These are phyloP conservation scores for Orchestes rusci DNA, from an alignment of 2,888 invertebrate genomes.

Conservation along the genomic window DNA sequence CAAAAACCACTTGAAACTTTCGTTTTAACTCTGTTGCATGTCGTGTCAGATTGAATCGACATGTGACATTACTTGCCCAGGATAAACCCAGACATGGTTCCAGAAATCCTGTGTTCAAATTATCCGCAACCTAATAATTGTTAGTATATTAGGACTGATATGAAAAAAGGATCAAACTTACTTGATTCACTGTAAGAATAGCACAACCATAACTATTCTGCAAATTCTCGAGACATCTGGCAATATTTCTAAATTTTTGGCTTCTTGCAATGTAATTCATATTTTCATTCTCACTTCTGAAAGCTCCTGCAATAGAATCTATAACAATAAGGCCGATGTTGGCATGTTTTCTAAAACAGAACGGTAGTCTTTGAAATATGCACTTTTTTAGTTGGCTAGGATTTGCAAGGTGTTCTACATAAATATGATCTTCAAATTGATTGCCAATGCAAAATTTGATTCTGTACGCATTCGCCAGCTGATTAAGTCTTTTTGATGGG, in stretches of 20 bases:
- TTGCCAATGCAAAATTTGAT: constrained; percentile 34
- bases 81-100: constrained; percentile 57
- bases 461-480: constrained; percentile 44
- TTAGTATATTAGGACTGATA: too few relatives aligned
- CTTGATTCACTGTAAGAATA: constrained; percentile 68
- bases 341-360: constrained; percentile 43
- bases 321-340: constrained; percentile 54
- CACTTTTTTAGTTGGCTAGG: constrained; percentile 50
- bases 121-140: constrained; percentile 32
- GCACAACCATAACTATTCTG: constrained; percentile 50
- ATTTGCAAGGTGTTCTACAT: constrained; percentile 59
- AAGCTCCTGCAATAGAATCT: constrained; percentile 69
- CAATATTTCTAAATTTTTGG: constrained; percentile 51
- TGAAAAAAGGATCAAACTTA: too few relatives aligned
- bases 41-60: constrained; percentile 48
- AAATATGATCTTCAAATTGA: constrained; percentile 53
- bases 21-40: constrained; percentile 35
- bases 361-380: constrained; percentile 50
- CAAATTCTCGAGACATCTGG: constrained; percentile 50
- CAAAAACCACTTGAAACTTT: constrained; percentile 50
- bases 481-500: constrained; percentile 59
- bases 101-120: constrained; percentile 34
- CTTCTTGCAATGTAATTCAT: constrained; percentile 46
- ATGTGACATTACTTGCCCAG: constrained; percentile 60
- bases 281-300: constrained; percentile 50